phyloP scores from a whole-genome alignment of 1,140 invertebrate species.

The Brachionus koreanus region DNA sequence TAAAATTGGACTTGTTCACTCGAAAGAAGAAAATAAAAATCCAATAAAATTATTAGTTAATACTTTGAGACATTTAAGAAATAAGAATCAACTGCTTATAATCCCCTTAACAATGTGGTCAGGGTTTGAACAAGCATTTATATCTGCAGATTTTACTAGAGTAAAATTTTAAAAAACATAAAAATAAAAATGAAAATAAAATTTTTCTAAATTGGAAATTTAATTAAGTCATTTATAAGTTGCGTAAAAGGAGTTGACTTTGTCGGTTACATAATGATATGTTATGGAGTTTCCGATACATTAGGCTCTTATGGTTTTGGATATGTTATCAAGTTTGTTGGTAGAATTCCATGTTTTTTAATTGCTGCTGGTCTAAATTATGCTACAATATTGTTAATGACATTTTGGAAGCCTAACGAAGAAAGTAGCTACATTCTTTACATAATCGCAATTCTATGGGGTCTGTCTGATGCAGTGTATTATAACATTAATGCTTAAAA shows the following conservation, averaged over 20 bases:
- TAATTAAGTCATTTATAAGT: slow-evolving; percentile 84
- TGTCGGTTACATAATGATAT: slow-evolving; percentile 91
- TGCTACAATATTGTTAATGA: slow-evolving; percentile 46
- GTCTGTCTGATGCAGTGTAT: slow-evolving; percentile 77
- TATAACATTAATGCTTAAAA: background rate
- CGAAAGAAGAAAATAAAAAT: slow-evolving; percentile 44
- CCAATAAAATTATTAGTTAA: slow-evolving; percentile 72
- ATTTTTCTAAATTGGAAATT: slow-evolving; percentile 49
- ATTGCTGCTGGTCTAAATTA: slow-evolving; percentile 61
- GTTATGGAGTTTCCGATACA: slow-evolving; percentile 84
- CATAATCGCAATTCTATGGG: slow-evolving; percentile 82
- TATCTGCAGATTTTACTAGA: slow-evolving; percentile 87
- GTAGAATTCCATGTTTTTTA: slow-evolving; percentile 77
- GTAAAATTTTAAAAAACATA: slow-evolving; percentile 59
- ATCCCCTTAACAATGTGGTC: slow-evolving; percentile 93
- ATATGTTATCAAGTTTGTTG: slow-evolving; percentile 83
- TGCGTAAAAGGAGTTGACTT: slow-evolving; percentile 82
- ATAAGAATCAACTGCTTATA: slow-evolving; percentile 76
- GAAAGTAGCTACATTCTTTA: slow-evolving; percentile 74
- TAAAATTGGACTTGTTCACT: slow-evolving; percentile 46
- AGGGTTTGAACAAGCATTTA: slow-evolving; percentile 93
- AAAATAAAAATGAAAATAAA: background rate
- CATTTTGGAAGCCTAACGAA: slow-evolving; percentile 75
- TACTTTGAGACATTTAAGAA: slow-evolving; percentile 74
- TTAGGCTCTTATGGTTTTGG: slow-evolving; percentile 82